Evolutionary conservation across 1,140 invertebrate genomes (phyloP), one percentile per base, ranked within the genome.

Genomic region (Achatina immaculata): DNA sequence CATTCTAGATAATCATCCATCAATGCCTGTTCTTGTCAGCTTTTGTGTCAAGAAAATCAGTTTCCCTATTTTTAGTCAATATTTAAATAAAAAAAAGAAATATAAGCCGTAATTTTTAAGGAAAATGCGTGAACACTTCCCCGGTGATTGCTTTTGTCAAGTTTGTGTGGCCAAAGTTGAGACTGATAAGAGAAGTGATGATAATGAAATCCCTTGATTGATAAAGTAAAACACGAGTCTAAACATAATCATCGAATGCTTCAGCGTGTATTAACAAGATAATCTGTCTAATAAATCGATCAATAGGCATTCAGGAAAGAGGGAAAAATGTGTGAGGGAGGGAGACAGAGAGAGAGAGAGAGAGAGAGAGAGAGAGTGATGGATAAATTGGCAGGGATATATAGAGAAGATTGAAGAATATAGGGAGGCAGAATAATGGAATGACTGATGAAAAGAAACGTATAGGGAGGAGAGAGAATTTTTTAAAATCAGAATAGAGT

Each of bases 331-430:
- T 69, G 78, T 75, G 77, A 75, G 58, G 51, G 55, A 75, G 77
- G 51, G 74, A 77, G 65, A 69, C 40, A 77, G 75, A 78, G 66
- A 78, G 75, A 81, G 78, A 83, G 72, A 80, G 79, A 81, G 73
- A 83, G 71, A 80, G 79, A 81, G 43, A 75, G 72, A 83, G 72
- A 83, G 82, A 78, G 76, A 78, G 78, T 58, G 45, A 69, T 72
- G 74, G 74, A 81, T 75, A 72, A 40, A 78, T 69, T 73, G 0
- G 78, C 34, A 71, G 48, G 78, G 74, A 83, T 69, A 78, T 11
- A 69, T 4, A 68, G 34, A 78, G 38, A 69, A 68, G 77, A 78
- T 7, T 51, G 38, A 81, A 55, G 65, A 31, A 75, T 42, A 80
- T 55, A 81, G 0, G 66, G 69, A 83, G 82, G 69, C 55, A 81